Base-by-base conservation (phyloP, 1,140 invertebrate species). In the Eupeodes corollae region DNA sequence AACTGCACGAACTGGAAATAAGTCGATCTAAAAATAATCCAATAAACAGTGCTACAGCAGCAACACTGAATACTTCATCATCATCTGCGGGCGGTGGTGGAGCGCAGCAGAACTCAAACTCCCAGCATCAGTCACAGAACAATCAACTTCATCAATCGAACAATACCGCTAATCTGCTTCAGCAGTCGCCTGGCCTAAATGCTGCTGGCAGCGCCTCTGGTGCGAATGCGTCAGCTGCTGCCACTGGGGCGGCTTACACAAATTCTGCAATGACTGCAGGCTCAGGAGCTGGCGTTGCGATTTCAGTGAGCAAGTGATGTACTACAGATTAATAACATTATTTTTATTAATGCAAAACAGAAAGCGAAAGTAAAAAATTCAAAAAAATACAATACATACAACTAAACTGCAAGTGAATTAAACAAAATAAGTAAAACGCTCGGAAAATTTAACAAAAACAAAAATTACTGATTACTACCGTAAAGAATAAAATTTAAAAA, bases 1-100 rank as follows among this genome's bases (percentile, higher is more conserved):
- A 79, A 74, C 75, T 95, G 69, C 82, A 79, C 57, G 86, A 90
- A 75, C 75, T 91, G 72, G 86, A 68, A 62, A 56, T 59, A 46
- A 64, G 64, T 67, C 63, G 63, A 63, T 60, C 63, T 53, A 66
- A 51, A 52, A 63, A 63, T 56, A 56, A 58, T 43, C 35, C 35
- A 41, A 42, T 37, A 30, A 46, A 44, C 39, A 50, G 44, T 48
- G 50, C 46, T 40, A 45, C 18, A 8, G 34, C 14, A 14, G 47
- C 57, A 51, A 56, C 60, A 52, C 56, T 56, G 56, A 57, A 59
- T 51, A 63, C 52, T 56, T 56, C 57, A 47, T 55, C 55, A 48
- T 51, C 60, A 55, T 53, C 56, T 43, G 57, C 58, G 49, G 56
- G 42, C 45, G 46, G 46, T 33, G 40, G 37, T 40, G 42, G 26